Base-by-base conservation (phyloP, 2,888 invertebrate species). In the Odontothrips loti region DNA sequence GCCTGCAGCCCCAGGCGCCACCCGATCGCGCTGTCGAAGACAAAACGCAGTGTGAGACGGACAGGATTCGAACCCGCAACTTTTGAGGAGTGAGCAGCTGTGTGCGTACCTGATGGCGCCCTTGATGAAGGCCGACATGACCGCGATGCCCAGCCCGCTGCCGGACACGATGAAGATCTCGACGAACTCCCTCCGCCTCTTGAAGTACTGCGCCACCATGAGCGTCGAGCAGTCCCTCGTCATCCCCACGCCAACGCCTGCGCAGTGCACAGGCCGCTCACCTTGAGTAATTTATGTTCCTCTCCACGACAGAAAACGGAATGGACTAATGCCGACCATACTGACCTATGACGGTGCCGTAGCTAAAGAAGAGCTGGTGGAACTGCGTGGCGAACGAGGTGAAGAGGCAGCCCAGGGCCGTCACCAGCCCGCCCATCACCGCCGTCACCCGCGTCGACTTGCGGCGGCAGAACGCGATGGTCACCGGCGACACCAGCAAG, bases 171-270 rank as follows among this genome's bases (percentile, higher is more conserved):
- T 93, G 87, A 96, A 93, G 86, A 96, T 95, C 88, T 96, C 96
- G 80, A 96, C 95, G 84, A 95, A 90, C 87, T 96, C 96, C 82
- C 96, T 89, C 85, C 93, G 90, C 83, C 94, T 88, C 87, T 95
- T 95, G 90, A 96, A 96, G 89, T 96, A 96, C 87, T 95, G 95
- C 75, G 95, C 96, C 83, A 96, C 94, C 95, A 96, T 96, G 85
- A 96, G 88, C 78, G 95, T 95, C 34, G 95, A 94, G 85, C 95
- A 95, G 87, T 95, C 95, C 83, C 95, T 88, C 10, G 95, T 95
- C 87, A 96, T 91, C 68, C 95, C 95, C 82, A 95, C 95, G 81
- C 96, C 96, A 81, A 95, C 91, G 63, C 95, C 95, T 89, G 83
- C 81, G 23, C n/a, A 48, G 43, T 80, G n/a, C 48, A 80, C 81